Conservation (phyloP, 2,888 invertebrate species). For the Clepsis dumicolana region DNA sequence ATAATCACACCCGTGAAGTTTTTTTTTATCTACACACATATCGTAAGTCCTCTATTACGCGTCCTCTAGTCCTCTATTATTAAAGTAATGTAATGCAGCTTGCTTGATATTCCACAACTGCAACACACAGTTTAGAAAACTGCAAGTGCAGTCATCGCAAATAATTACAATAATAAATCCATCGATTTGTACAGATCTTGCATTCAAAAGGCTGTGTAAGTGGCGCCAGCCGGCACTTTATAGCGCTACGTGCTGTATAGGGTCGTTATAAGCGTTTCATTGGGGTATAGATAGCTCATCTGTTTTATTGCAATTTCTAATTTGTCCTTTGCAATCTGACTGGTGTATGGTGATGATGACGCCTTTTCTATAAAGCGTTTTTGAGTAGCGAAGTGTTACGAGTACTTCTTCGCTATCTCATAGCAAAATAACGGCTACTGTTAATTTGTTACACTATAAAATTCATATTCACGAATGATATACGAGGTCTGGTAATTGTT, state of each 20-base stretch:
- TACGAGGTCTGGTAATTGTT: conserved; percentile 60
- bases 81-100: not conserved
- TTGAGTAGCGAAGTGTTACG: too few species aligned
- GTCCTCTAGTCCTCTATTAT: too few species aligned
- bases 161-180: conserved; percentile 71
- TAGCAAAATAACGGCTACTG: conserved; percentile 16
- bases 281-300: conserved; percentile 48
- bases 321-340: conserved; percentile 36
- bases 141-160: conserved; percentile 67
- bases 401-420: not conserved
- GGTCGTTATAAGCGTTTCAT: conserved; percentile 41
- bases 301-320: conserved; percentile 47
- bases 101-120: conserved; percentile 36
- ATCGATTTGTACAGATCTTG: conserved; percentile 58
- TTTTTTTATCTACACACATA: too few species aligned
- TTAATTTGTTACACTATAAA: conserved; percentile 45
- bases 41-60: too few species aligned
- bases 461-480: conserved; percentile 60
- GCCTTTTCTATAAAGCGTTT: too few species aligned
- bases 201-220: conserved; percentile 57
- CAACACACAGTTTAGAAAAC: conserved; percentile 48
- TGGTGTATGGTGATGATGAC: conserved; percentile 24
- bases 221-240: conserved; percentile 53
- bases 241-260: conserved; percentile 36
- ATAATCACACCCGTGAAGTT: too few species aligned